Conservation (phyloP, 1,140 invertebrate species). For the Hyles vespertilio region DNA sequence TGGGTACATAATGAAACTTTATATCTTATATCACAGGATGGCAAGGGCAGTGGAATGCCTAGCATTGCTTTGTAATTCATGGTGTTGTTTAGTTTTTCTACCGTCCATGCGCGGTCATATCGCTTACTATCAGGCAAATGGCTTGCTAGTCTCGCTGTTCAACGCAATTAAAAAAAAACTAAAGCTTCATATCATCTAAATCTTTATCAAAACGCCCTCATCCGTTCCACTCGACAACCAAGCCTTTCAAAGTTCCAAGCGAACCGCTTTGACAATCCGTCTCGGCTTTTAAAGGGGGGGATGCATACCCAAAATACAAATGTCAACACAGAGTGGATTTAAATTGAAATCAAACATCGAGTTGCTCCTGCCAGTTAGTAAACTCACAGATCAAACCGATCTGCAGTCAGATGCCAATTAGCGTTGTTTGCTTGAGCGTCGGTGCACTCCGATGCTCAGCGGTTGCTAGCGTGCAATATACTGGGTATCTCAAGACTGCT, state of each 20-base stretch:
- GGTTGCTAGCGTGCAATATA: conserved; percentile 1
- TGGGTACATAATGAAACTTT: no score
- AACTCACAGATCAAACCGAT: conserved; percentile 12
- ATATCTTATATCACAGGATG: no score
- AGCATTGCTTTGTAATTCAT: no score
- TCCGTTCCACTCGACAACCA: neutral
- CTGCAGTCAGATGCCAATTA: conserved; percentile 21
- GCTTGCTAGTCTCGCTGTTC: no score
- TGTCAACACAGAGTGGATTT: conserved; percentile 8
- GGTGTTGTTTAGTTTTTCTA: no score
- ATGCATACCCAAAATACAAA: neutral
- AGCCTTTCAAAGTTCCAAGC: conserved; percentile 5
- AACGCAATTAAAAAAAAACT: no score
- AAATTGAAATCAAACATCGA: conserved; percentile 12
- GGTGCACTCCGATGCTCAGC: conserved; percentile 9
- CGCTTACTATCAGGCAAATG: no score
- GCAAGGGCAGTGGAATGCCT: no score
- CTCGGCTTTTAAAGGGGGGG: conserved; percentile 1
- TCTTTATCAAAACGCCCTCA: neutral
- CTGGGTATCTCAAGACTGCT: no score
- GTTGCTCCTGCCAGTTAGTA: conserved; percentile 11
- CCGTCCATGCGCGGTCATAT: no score
- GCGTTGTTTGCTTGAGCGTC: conserved; percentile 12
- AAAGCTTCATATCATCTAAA: no score
- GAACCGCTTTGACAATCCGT: conserved; percentile 9